Evolutionary conservation across 1,140 invertebrate genomes (phyloP).

Genomic region (Theocolax elegans): DNA sequence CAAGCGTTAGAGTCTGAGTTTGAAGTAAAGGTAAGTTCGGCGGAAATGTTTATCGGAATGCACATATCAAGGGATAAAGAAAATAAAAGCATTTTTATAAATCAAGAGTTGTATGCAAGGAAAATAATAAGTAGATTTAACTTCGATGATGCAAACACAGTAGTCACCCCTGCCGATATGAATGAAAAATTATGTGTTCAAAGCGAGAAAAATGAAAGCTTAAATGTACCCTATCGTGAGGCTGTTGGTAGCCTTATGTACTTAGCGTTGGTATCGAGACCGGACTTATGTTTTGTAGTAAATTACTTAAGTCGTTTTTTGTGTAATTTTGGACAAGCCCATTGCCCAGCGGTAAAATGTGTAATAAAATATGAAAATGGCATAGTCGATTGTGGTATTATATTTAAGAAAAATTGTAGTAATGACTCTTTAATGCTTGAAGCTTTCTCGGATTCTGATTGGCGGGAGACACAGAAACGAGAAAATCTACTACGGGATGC

Average conservation of each 20-base stretch:
- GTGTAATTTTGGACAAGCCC: neutral
- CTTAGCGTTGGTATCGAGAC: conserved; percentile 49
- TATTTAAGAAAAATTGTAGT: conserved; percentile 5
- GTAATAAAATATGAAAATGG: conserved; percentile 36
- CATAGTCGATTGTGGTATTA: conserved; percentile 13
- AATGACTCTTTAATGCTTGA: neutral
- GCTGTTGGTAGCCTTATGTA: conserved; percentile 54
- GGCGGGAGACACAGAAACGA: conserved; percentile 9
- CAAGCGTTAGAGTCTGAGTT: neutral
- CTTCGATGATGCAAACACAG: neutral
- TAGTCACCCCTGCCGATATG: neutral
- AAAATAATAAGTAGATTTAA: neutral
- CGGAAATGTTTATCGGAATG: neutral
- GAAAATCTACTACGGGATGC: no score
- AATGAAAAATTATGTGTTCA: neutral
- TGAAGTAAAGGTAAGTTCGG: neutral
- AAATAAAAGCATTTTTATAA: neutral
- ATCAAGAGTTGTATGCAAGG: neutral
- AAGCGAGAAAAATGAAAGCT: neutral
- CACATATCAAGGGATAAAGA: neutral
- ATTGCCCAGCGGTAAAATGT: conserved; percentile 40
- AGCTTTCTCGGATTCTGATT: conserved; percentile 11
- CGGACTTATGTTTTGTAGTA: conserved; percentile 50
- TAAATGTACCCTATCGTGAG: conserved; percentile 44
- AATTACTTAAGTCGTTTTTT: conserved; percentile 18